A percentile compares a stretch with the other conserved stretches of the same genome.
Conservation (phyloP, 2,888 invertebrate species). For the Beris chalybata region DNA sequence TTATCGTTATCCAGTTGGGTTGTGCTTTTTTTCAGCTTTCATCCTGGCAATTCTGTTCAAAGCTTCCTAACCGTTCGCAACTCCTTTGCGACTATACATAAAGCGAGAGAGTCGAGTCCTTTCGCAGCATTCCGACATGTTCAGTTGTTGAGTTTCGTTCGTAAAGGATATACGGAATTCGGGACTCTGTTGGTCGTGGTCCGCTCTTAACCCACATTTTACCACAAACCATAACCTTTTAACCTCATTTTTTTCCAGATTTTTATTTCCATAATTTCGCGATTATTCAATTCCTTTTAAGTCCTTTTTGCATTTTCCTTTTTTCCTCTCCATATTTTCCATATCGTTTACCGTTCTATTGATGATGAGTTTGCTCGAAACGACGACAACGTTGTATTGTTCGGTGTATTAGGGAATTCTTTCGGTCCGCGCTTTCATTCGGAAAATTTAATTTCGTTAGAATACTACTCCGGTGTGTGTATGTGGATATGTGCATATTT, state of each 20-base stretch:
- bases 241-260: constrained; percentile 21
- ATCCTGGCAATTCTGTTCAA: constrained; percentile 22
- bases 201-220: constrained; percentile 40
- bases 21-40: neutral
- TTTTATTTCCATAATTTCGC: constrained; percentile 1
- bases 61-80: neutral
- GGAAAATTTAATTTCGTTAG: constrained; percentile 21
- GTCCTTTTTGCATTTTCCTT: neutral
- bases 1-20: too few relatives aligned
- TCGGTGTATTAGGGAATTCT: constrained; percentile 1
- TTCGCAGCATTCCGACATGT: constrained; percentile 33
- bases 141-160: constrained; percentile 38
- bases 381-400: constrained; percentile 14
- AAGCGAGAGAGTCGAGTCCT: constrained; percentile 10
- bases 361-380: too few relatives aligned
- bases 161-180: constrained; percentile 21
- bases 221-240: constrained; percentile 33
- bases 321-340: neutral
- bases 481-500: too few relatives aligned
- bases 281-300: neutral
- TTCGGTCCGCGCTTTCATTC: constrained; percentile 17
- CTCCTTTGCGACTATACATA: neutral
- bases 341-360: too few relatives aligned
- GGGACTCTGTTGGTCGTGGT: constrained; percentile 12
- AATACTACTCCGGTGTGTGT: neutral